Evolutionary conservation across 2,113 vertebrate genomes (phyloP).

Genomic region (Pao palembangensis): DNA sequence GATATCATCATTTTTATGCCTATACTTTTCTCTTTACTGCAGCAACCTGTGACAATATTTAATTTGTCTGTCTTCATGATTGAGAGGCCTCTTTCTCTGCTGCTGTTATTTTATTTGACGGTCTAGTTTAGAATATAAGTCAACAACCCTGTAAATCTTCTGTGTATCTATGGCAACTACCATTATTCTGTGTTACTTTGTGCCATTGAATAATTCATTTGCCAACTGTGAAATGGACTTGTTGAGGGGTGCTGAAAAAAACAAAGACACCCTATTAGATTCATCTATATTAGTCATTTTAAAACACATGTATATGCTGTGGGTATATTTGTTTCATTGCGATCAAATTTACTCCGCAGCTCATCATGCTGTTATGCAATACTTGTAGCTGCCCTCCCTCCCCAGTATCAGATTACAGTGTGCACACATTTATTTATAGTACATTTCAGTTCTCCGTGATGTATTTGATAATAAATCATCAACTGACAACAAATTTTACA

Average conservation of each 20-base stretch:
- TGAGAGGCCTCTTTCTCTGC: not conserved
- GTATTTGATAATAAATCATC: too few species aligned
- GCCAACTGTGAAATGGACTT: conserved; percentile 49
- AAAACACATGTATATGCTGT: not conserved
- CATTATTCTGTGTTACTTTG: conserved; percentile 55
- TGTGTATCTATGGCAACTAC: conserved; percentile 64
- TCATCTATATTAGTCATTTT: not conserved
- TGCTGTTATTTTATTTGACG: conserved; percentile 18
- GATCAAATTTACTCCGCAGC: too few species aligned
- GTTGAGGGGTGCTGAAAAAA: conserved; percentile 30
- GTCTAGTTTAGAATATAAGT: conserved; percentile 53
- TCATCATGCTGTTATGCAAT: too few species aligned
- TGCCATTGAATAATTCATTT: conserved; percentile 69
- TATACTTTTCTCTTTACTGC: too few species aligned
- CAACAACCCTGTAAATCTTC: conserved; percentile 58
- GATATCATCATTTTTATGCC: too few species aligned
- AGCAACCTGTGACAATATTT: too few species aligned
- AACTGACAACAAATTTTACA: too few species aligned
- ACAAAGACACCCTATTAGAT: conserved; percentile 19
- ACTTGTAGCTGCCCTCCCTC: not conserved
- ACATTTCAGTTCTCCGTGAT: too few species aligned
- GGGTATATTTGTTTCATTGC: too few species aligned
- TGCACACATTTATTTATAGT: too few species aligned
- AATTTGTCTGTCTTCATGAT: too few species aligned
- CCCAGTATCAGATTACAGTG: too few species aligned